Evolutionary conservation across 2,888 invertebrate genomes (phyloP).

Genomic region (Calliphora vomitoria): DNA sequence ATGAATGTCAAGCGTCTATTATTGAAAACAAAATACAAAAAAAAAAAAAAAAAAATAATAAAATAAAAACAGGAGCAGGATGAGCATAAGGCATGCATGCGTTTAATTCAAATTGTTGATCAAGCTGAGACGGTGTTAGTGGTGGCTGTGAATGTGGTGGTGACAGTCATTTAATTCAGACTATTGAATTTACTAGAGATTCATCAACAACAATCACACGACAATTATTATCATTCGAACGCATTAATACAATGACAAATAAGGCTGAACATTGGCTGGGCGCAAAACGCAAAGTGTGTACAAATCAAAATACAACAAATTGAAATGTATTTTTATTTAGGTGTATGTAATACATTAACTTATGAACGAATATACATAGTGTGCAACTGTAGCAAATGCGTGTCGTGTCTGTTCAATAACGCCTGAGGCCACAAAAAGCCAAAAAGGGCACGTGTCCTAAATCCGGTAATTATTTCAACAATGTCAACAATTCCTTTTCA

Average conservation of each 20-base stretch:
- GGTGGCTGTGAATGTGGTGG: conserved; percentile 17
- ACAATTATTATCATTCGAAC: conserved; percentile 67
- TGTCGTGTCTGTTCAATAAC: conserved; percentile 25
- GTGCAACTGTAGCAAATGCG: conserved; percentile 29
- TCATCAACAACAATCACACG: conserved; percentile 66
- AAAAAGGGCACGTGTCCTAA: conserved; percentile 76
- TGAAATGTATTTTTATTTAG: neutral
- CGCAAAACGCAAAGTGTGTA: conserved; percentile 58
- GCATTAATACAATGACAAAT: conserved; percentile 57
- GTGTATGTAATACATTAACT: neutral
- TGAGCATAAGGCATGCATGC: neutral
- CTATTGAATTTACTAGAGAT: conserved; percentile 42
- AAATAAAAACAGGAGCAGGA: neutral
- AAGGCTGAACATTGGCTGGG: conserved; percentile 24
- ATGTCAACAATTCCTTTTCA: conserved; percentile 67
- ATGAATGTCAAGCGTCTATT: too few species aligned
- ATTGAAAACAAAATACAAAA: neutral
- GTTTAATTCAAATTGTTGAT: conserved; percentile 47
- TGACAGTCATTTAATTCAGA: conserved; percentile 35
- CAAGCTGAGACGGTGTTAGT: conserved; percentile 2
- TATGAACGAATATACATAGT: neutral
- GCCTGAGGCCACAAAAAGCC: conserved; percentile 73
- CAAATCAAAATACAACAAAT: conserved; percentile 35
- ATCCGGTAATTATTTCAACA: conserved; percentile 77
- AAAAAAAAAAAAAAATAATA: too few species aligned